Base-by-base conservation (phyloP, 1,140 invertebrate genomes). In the Scaptomyza pallida region DNA sequence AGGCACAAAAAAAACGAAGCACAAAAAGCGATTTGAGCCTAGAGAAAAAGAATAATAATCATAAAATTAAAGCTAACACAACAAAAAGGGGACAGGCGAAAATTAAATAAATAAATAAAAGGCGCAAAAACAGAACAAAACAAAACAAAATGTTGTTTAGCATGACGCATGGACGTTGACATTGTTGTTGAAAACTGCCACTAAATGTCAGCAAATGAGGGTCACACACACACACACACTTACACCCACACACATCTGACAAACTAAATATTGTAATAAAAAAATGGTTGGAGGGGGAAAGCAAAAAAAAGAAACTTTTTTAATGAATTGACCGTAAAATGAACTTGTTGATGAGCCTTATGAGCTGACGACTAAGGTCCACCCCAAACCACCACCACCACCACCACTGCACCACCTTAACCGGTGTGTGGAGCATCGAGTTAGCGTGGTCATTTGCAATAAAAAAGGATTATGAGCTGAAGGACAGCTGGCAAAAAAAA, bases 251-350 rank as follows among this genome's bases (percentile, higher is more conserved):
- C 55, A 55, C 37, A 60, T 72, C 54, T 59, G 67, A 65, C 72
- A 71, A 75, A 68, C 70, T 75, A 72, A 68, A 75, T 72, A 75
- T 72, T 72, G 73, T 68, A 63, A 72, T 63, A 76, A 69, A 72
- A 76, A 26, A 26, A 26, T n/a, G n/a, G n/a, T n/a, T n/a, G n/a
- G n/a, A 72, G 68, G 63, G 15, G 41, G 23, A 54, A 63, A 56
- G n/a, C n/a, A n/a, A 65, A 80, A 80, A 62, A 72, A 65, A 67
- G 64, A 71, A 80, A 74, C 48, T 80, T 89, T 89, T 89, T 81
- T 89, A 89, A 85, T 89, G 85, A 89, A 89, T 89, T 89, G 85
- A 89, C 85, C 85, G 85, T 89, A 89, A 89, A 89, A 89, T 89
- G 80, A 89, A 89, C 85, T 89, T 89, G 85, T 89, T 89, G 85